Evolutionary conservation across 2,113 vertebrate genomes (phyloP).

Genomic region (Muntiacus muntjak): DNA sequence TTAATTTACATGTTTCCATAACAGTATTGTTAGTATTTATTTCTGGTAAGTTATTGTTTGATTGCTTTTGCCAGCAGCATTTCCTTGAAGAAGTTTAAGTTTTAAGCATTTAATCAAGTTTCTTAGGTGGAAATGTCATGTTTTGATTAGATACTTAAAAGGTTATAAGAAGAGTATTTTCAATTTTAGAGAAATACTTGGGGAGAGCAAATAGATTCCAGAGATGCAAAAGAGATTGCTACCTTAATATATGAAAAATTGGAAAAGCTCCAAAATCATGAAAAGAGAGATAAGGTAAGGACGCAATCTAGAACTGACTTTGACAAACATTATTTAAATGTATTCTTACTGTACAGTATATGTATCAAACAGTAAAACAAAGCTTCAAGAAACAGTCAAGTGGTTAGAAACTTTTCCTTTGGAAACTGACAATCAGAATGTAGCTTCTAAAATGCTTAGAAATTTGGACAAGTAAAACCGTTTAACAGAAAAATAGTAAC

Average conservation of each 20-base stretch:
- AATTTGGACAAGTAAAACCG: not conserved
- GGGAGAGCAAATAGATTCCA: conserved; percentile 90
- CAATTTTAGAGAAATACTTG: conserved; percentile 76
- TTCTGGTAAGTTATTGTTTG: not conserved
- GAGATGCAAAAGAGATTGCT: conserved; percentile 88
- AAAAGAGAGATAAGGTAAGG: conserved; percentile 87
- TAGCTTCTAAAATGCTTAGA: not conserved
- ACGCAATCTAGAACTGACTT: not conserved
- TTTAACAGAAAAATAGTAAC: not conserved
- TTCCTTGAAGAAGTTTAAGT: conserved; percentile 26
- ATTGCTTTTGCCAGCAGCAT: not conserved
- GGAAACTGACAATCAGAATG: not conserved
- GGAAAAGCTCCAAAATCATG: conserved; percentile 80
- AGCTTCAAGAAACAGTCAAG: conserved; percentile 6
- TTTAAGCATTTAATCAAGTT: not conserved
- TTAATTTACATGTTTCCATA: not conserved
- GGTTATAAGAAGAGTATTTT: conserved; percentile 50
- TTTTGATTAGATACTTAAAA: conserved; percentile 30
- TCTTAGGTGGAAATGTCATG: conserved; percentile 23
- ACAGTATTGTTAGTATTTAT: not conserved
- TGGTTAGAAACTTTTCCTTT: not conserved
- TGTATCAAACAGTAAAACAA: not conserved
- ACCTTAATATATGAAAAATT: conserved; percentile 85
- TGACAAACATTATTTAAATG: not conserved
- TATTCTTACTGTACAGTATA: not conserved